Percentiles rank a stretch among this genome's conserved stretches.
phyloP scores from a whole-genome alignment of 2,888 invertebrate species.

The Tanytarsus gracilentus region DNA sequence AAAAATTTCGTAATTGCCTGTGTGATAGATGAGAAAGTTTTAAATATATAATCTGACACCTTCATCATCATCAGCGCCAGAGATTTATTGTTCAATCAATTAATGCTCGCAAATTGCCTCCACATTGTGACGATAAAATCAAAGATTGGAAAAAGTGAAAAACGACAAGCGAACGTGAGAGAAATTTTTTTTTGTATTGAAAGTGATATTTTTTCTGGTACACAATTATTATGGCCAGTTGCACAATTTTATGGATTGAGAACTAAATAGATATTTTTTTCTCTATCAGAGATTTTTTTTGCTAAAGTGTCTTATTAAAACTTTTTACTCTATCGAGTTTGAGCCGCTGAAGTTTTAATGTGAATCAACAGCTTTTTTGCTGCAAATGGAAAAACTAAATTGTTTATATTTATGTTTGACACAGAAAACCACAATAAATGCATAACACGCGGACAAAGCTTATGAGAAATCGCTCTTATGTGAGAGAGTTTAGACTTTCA shows the following conservation, averaged over 20 bases:
- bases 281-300: too few relatives aligned
- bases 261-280: too few relatives aligned
- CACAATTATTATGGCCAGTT: not conserved
- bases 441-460: constrained; percentile 4
- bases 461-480: not conserved
- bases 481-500: not conserved
- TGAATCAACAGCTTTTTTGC: too few relatives aligned
- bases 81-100: constrained; percentile 7
- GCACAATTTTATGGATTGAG: not conserved
- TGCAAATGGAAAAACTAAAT: too few relatives aligned
- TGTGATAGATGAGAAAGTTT: constrained; percentile 25
- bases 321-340: too few relatives aligned
- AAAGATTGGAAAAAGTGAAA: not conserved
- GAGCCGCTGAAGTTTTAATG: too few relatives aligned
- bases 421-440: constrained; percentile 4
- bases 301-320: too few relatives aligned
- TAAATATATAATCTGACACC: constrained; percentile 20
- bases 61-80: not conserved
- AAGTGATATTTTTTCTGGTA: not conserved
- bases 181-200: not conserved
- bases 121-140: too few relatives aligned
- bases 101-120: constrained; percentile 8
- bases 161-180: not conserved
- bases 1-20: not conserved
- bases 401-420: not conserved